Evolutionary conservation across 1,140 invertebrate species (phyloP), one percentile per base, ranked within the genome.

Genomic region (Ephestia elutella): DNA sequence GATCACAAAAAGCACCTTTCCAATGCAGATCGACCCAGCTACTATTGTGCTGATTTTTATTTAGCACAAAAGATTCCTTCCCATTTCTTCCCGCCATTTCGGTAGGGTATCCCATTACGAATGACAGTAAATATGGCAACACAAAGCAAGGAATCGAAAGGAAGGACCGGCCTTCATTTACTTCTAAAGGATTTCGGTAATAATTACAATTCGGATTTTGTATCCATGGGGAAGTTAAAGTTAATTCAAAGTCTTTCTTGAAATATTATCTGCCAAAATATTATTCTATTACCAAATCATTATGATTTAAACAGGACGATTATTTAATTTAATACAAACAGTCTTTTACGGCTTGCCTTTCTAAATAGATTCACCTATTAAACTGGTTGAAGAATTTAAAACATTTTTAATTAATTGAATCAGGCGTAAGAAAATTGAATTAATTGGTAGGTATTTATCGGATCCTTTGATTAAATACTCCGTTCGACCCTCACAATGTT

Each of bases 61-160:
- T 78, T 67, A 75, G 66, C 69, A 82, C 75, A 84, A 84, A 82
- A 71, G 76, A 78, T 70, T 32, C 30, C 9, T 32, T 10, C 70
- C 65, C 71, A 78, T 71, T 32, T 11, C 11, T 32, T 32, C 70
- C 65, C 71, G 73, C 70, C 73, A 70, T 80, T 82, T 79, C 70
- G 71, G 69, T 71, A 71, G 81, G 81, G 77, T 80, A 82, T 84
- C 79, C 79, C 71, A 84, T 84, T 84, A 84, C 78, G 72, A 71
- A 78, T 76, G 71, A 73, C 80, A 78, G 80, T 73, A 81, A 82
- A 75, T 75, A 71, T 70, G 66, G 70, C 54, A 65, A 66, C 63
- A 84, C 81, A 82, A 86, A 86, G 73, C 70, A 63, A 78, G 73
- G 70, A 63, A 78, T 66, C 30, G 11, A 72, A 75, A 80, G 73